phyloP scores from a whole-genome alignment of 2,888 invertebrate species.

The Agrochola circellaris region DNA sequence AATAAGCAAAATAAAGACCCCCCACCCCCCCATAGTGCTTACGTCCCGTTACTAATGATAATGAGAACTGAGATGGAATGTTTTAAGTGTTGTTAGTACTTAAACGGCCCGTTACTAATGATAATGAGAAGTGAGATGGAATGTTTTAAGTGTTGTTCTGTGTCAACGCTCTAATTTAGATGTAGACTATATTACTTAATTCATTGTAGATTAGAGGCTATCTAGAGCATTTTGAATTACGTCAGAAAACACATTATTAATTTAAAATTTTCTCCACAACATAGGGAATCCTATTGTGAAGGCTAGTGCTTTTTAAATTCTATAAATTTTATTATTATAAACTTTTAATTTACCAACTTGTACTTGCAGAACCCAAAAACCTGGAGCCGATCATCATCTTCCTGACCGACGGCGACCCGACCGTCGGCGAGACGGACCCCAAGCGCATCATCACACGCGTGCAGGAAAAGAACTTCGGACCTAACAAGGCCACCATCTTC shows the following conservation, averaged over 20 bases:
- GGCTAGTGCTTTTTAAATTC: too few relatives aligned
- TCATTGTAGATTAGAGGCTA: background rate
- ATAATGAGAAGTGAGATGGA: too few relatives aligned
- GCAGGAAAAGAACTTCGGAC: conserved; percentile 87
- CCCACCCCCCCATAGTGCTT: too few relatives aligned
- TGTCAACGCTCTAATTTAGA: too few relatives aligned
- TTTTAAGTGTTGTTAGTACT: too few relatives aligned
- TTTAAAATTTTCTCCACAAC: too few relatives aligned
- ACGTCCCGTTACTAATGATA: too few relatives aligned
- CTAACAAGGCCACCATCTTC: conserved; percentile 90
- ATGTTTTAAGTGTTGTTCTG: too few relatives aligned
- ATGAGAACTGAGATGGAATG: too few relatives aligned
- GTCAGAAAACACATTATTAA: background rate
- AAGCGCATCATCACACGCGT: conserved; percentile 88
- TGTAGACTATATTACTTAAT: background rate
- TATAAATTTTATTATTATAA: background rate
- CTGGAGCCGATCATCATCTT: conserved; percentile 92
- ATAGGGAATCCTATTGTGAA: too few relatives aligned
- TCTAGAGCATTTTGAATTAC: background rate
- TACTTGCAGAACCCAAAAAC: conserved; percentile 69
- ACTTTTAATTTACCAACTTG: background rate
- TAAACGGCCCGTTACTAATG: too few relatives aligned
- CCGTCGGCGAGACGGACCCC: conserved; percentile 90
- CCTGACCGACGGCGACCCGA: conserved; percentile 92
- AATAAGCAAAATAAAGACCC: too few relatives aligned